Evolutionary conservation across 2,888 invertebrate species (phyloP).

Genomic region (Galerucella calmariensis): DNA sequence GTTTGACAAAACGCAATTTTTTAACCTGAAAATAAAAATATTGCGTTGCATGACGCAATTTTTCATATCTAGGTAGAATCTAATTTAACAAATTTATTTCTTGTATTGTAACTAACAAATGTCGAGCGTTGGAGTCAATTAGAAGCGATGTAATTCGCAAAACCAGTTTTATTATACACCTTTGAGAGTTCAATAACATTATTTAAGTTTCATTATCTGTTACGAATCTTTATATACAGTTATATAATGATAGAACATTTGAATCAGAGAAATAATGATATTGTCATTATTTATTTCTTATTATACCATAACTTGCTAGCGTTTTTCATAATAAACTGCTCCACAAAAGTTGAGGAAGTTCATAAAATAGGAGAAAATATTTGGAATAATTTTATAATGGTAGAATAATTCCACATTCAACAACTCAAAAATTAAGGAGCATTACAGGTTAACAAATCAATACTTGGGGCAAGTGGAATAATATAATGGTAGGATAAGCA

Average conservation of each 20-base stretch:
- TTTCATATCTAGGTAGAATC: neutral
- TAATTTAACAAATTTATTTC: neutral
- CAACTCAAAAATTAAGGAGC: too few relatives aligned
- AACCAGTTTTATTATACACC: constrained; percentile 38
- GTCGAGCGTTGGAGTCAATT: constrained; percentile 27
- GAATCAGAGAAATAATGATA: constrained; percentile 8
- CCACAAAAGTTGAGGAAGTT: too few relatives aligned
- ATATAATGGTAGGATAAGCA: too few relatives aligned
- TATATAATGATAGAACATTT: constrained; percentile 11
- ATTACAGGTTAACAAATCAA: too few relatives aligned
- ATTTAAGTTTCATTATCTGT: constrained; percentile 20
- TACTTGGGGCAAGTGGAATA: too few relatives aligned
- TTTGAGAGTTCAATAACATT: constrained; percentile 32
- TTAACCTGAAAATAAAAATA: neutral
- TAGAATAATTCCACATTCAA: too few relatives aligned
- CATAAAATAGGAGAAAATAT: too few relatives aligned
- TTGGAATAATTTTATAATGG: too few relatives aligned
- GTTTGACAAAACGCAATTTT: too few relatives aligned
- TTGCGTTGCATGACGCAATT: neutral
- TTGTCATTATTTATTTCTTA: constrained; percentile 2
- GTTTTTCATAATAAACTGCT: neutral
- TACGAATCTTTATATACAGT: constrained; percentile 12
- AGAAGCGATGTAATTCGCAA: constrained; percentile 33
- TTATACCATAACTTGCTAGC: neutral
- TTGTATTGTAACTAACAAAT: neutral